Evolutionary conservation across 2,113 vertebrate genomes (phyloP).

Genomic region (Thamnophis sirtalis): DNA sequence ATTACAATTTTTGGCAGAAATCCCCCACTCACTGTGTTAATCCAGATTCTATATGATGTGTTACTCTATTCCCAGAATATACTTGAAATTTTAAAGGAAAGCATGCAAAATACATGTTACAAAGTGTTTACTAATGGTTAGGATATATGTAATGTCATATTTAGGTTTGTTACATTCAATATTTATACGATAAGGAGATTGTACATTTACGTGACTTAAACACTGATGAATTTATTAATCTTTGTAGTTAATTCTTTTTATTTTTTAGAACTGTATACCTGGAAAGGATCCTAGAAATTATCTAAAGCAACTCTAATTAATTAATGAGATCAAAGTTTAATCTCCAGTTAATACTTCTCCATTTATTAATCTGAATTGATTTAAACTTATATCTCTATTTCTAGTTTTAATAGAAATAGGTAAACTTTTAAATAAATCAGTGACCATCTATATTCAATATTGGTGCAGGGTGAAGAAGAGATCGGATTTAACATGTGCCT

Average conservation of each 20-base stretch:
- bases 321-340: neutral
- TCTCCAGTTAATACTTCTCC: neutral
- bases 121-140: neutral
- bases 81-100: neutral
- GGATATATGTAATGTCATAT: neutral
- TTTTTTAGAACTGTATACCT: neutral
- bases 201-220: neutral
- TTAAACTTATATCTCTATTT: neutral
- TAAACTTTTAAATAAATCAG: neutral
- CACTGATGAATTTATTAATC: neutral
- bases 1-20: neutral
- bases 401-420: slow-evolving; percentile 34
- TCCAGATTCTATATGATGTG: neutral
- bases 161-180: neutral
- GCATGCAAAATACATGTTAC: neutral
- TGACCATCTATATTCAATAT: neutral
- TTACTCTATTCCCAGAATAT: neutral
- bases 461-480: slow-evolving; percentile 88
- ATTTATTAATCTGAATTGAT: neutral
- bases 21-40: neutral
- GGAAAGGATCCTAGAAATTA: neutral
- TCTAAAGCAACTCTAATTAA: neutral
- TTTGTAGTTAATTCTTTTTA: neutral
- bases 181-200: neutral
- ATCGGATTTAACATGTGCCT: slow-evolving; percentile 82